Conservation (phyloP, 2,797 vertebrate genomes). For the Tangara arthus region DNA sequence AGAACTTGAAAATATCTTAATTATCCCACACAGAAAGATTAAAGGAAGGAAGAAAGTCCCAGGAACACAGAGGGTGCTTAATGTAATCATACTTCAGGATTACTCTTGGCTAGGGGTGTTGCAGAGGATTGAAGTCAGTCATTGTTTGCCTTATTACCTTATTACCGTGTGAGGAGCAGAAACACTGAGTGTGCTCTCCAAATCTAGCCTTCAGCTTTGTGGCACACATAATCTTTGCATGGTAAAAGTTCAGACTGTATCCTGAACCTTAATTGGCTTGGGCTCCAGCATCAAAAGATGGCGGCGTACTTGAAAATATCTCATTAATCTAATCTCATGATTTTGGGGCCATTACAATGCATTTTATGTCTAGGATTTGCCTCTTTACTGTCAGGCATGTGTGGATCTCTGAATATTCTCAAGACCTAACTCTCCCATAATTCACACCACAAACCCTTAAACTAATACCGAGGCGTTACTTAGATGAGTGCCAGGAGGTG, state of each 20-base stretch:
- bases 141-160: conserved; percentile 1
- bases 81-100: background rate
- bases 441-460: conserved; percentile 11
- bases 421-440: background rate
- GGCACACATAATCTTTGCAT: background rate
- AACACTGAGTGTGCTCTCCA: background rate
- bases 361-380: conserved; percentile 26
- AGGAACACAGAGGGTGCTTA: background rate
- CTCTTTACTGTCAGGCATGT: background rate
- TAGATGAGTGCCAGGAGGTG: background rate
- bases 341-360: background rate
- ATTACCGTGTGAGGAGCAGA: background rate
- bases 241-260: conserved; percentile 21
- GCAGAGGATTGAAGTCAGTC: background rate
- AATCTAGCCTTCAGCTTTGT: conserved; percentile 22
- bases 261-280: background rate
- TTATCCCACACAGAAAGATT: conserved; percentile 35
- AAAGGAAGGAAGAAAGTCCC: conserved; percentile 29
- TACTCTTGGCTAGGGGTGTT: background rate
- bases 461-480: background rate
- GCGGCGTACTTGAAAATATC: background rate
- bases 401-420: background rate
- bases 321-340: conserved; percentile 18
- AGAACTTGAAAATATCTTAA: conserved; percentile 24
- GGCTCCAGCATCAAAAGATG: conserved; percentile 30